Conservation (phyloP, 2,113 vertebrate species). For the Macquaria ambigua region DNA sequence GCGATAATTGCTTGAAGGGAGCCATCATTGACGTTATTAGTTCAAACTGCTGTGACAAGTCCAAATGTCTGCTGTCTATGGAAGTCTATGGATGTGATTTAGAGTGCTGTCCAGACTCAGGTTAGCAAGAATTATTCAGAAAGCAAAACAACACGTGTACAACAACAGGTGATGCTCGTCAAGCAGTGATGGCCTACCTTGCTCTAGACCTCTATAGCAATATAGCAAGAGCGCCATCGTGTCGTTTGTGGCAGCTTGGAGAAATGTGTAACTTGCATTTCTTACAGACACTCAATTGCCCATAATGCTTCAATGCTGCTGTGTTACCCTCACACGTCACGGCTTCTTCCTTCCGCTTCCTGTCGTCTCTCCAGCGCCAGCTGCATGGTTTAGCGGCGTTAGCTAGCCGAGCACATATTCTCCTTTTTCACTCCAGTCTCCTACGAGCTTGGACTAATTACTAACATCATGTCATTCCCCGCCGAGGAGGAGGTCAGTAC, state of each 20-base stretch:
- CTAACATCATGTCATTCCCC: conserved; percentile 75
- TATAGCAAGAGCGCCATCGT: no score
- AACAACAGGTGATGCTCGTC: no score
- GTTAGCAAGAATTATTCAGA: neutral
- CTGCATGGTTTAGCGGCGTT: conserved; percentile 73
- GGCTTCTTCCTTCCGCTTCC: conserved; percentile 52
- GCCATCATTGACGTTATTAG: neutral
- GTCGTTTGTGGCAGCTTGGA: neutral
- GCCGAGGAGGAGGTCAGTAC: conserved; percentile 75
- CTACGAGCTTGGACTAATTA: neutral
- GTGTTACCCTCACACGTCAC: neutral
- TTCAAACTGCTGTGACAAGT: neutral
- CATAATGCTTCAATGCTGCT: conserved; percentile 52
- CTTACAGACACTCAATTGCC: conserved; percentile 54
- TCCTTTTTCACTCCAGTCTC: neutral
- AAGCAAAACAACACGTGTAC: no score
- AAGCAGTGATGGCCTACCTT: no score
- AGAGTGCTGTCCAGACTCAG: neutral
- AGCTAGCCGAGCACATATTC: neutral
- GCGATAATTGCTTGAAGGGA: neutral
- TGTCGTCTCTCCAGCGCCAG: conserved; percentile 23
- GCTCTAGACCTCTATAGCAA: no score
- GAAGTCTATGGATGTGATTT: neutral
- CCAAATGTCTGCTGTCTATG: neutral
- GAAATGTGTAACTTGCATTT: neutral